Percentiles rank a stretch among this genome's conserved stretches.
phyloP scores from a whole-genome alignment of 2,113 vertebrate species.

The Meleagris gallopavo region DNA sequence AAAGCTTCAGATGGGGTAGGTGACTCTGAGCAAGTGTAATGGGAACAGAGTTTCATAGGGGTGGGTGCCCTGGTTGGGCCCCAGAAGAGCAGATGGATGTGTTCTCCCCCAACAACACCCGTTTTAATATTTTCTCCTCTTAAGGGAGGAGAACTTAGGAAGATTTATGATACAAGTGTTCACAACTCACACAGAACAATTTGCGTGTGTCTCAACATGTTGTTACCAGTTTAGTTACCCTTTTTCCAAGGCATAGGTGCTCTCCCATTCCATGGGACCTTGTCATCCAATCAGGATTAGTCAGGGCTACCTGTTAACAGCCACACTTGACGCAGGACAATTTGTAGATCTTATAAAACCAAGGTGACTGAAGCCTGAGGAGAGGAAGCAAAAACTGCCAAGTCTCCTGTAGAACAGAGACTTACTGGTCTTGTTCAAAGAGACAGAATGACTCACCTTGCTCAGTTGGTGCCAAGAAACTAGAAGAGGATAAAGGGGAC shows the following conservation, averaged over 20 bases:
- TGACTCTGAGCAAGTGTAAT: background rate
- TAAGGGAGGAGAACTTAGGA: background rate
- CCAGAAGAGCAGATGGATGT: background rate
- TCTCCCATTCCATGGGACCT: rapidly evolving
- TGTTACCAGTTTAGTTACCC: background rate
- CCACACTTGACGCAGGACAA: background rate
- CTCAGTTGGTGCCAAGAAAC: constrained; percentile 16
- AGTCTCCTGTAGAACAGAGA: background rate
- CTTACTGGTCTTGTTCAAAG: background rate
- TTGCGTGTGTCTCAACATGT: background rate
- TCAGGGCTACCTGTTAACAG: background rate
- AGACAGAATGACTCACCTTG: background rate
- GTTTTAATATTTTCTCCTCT: background rate
- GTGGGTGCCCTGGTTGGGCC: background rate
- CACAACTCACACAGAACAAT: background rate
- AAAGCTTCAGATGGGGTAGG: background rate
- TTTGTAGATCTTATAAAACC: background rate
- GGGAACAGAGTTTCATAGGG: background rate
- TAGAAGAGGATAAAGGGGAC: background rate
- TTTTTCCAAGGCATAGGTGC: background rate
- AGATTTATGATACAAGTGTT: background rate
- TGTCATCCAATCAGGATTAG: background rate
- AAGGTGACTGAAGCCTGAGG: background rate
- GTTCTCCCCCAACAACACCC: background rate
- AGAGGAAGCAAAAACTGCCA: background rate